These are phyloP conservation scores for Dicentrarchus labrax DNA, from an alignment of 2,113 vertebrate genomes.

Conservation along the genomic window DNA sequence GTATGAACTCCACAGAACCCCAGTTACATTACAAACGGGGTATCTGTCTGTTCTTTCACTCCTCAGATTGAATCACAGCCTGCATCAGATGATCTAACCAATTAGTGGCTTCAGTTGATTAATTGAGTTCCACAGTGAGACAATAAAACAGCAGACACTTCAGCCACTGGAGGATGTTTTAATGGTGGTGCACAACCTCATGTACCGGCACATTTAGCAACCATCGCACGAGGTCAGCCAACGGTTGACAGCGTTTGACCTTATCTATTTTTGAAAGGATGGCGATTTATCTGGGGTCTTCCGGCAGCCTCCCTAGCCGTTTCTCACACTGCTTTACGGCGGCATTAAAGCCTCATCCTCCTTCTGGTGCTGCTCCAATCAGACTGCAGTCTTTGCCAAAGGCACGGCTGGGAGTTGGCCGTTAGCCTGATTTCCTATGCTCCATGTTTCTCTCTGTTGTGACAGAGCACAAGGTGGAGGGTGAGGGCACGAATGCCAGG, in stretches of 20 bases:
- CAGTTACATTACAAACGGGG: slow-evolving; percentile 32
- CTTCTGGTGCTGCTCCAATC: slow-evolving; percentile 74
- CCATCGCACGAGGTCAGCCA: slow-evolving; percentile 58
- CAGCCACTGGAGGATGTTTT: slow-evolving; percentile 59
- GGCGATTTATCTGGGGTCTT: slow-evolving; percentile 66
- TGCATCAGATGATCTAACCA: slow-evolving; percentile 76
- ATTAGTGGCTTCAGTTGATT: slow-evolving; percentile 73
- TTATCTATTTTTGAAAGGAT: slow-evolving; percentile 76
- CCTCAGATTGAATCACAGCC: slow-evolving; percentile 62
- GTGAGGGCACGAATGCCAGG: slow-evolving; percentile 62
- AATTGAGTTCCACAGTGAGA: slow-evolving; percentile 64
- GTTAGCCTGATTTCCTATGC: slow-evolving; percentile 64
- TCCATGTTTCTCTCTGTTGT: slow-evolving; percentile 68
- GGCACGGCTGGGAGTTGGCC: slow-evolving; percentile 71
- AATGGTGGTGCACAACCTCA: slow-evolving; percentile 64
- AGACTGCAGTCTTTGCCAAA: slow-evolving; percentile 53
- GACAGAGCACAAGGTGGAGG: slow-evolving; percentile 63
- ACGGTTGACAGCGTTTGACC: slow-evolving; percentile 62
- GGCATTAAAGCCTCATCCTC: slow-evolving; percentile 70
- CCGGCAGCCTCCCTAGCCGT: slow-evolving; percentile 56
- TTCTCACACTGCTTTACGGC: slow-evolving; percentile 68
- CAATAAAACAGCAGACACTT: slow-evolving; percentile 65
- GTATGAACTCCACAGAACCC: slow-evolving; percentile 39
- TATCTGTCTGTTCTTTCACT: slow-evolving; percentile 47
- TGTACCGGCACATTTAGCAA: slow-evolving; percentile 62